Evolutionary conservation across 2,113 vertebrate genomes (phyloP).

Genomic region (Cryptotis parvus): DNA sequence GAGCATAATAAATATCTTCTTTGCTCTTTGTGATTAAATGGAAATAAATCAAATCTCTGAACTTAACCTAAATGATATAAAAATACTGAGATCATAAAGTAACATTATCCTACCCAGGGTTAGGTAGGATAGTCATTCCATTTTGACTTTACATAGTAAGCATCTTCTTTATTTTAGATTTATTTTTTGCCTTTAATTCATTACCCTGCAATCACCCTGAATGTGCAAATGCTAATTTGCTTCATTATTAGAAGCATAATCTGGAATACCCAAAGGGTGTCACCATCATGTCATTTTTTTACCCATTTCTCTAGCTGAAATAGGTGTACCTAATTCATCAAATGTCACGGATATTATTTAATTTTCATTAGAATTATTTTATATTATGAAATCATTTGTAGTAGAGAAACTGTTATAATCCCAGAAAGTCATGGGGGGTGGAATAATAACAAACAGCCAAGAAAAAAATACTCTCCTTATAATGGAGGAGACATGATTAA

Average conservation of each 20-base stretch:
- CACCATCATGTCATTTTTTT: not conserved
- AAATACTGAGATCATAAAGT: constrained; percentile 3
- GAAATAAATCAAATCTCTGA: constrained; percentile 36
- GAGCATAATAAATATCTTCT: not conserved
- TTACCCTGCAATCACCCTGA: not conserved
- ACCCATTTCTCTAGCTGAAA: constrained; percentile 13
- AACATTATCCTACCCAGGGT: not conserved
- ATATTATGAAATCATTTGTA: constrained; percentile 46
- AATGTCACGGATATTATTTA: not conserved
- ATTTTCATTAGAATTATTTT: not conserved
- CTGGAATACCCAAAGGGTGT: constrained; percentile 32
- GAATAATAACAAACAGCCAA: not conserved
- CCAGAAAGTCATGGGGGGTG: not conserved
- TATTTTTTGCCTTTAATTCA: not conserved
- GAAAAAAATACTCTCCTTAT: constrained; percentile 5
- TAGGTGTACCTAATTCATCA: not conserved
- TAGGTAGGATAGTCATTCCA: too few relatives aligned
- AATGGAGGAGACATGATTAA: not conserved
- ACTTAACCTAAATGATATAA: constrained; percentile 18
- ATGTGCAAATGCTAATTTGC: constrained; percentile 23
- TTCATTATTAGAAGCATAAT: not conserved
- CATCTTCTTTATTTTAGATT: constrained; percentile 52
- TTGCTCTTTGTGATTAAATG: constrained; percentile 28
- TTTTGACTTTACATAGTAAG: not conserved
- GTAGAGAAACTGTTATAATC: constrained; percentile 14